A percentile compares a stretch with the other conserved stretches of the same genome.
Conservation (phyloP, 2,888 invertebrate genomes). For the Eupelmus urozonus region DNA sequence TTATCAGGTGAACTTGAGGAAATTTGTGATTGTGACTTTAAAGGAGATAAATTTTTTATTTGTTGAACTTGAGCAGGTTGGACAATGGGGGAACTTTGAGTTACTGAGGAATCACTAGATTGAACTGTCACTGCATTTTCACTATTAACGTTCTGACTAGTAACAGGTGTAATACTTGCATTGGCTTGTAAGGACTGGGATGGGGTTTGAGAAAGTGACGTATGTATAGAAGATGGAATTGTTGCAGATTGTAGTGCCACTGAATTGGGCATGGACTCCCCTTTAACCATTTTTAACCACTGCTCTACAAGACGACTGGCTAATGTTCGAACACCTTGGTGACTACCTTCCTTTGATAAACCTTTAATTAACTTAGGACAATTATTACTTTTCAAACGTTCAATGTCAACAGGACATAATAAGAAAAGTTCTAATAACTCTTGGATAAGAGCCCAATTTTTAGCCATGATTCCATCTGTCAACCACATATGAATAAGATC, state of each 20-base stretch:
- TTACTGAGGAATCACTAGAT: conserved; percentile 65
- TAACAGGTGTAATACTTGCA: conserved; percentile 47
- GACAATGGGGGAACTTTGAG: conserved; percentile 56
- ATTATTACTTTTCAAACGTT: conserved; percentile 92
- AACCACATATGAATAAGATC: conserved; percentile 93
- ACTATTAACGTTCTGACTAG: conserved; percentile 55
- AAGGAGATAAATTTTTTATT: conserved; percentile 39
- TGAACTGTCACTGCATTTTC: conserved; percentile 62
- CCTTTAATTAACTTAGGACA: conserved; percentile 95
- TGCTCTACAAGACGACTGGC: conserved; percentile 91
- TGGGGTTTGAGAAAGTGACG: conserved; percentile 47
- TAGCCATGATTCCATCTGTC: conserved; percentile 88
- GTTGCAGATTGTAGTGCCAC: conserved; percentile 76
- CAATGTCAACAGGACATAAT: conserved; percentile 93
- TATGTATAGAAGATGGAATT: conserved; percentile 67
- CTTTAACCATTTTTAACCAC: conserved; percentile 94
- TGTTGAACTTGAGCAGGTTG: conserved; percentile 60
- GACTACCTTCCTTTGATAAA: conserved; percentile 88
- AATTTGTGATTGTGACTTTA: conserved; percentile 42
- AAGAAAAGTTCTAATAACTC: conserved; percentile 92
- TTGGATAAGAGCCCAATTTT: conserved; percentile 92
- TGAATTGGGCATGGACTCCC: conserved; percentile 80
- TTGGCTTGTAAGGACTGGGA: conserved; percentile 43
- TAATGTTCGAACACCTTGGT: conserved; percentile 87
- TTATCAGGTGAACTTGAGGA: conserved; percentile 47